Base-by-base conservation (phyloP, 2,888 invertebrate genomes). In the Sthenelais limicola region DNA sequence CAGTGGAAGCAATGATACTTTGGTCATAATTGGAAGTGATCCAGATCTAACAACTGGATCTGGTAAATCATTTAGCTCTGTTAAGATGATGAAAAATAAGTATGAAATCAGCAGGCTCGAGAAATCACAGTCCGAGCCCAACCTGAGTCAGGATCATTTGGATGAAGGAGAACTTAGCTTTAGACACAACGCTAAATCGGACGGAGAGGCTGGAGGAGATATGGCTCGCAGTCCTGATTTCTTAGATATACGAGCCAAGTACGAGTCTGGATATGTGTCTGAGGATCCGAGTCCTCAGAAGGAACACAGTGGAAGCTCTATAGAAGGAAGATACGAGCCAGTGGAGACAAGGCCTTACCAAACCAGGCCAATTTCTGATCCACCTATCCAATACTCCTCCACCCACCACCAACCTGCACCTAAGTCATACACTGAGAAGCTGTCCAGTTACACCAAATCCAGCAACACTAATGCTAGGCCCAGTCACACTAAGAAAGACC, bases 1-100 rank as follows among this genome's bases (percentile, higher is more conserved):
- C 5, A 68, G n/a, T 9, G 47, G 75, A 4, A 75, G 75, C 35
- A 54, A 48, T 32, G 75, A 75, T 18, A 75, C 75, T 3, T 28
- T 75, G 21, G 71, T 75, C 35, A 75, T 75, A 35, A 67, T 58
- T 28, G 67, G 52, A 30, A 71, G 73, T 66, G 71, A 73, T 33
- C 30, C 71, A 24, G 71, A 71, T n/a, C 12, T 33, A 3, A n/a
- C 66, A 15, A 18, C 18, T 9, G 48, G 49, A 30, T 15, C 48
- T 3, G 28, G 5, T 30, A 9, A 28, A 3, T 18, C 43, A 3
- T 68, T 21, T 32, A 28, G 32, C n/a, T 68, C 68, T 9, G 68
- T 48, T 5, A 68, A 33, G n/a, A 28, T 48, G 12, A 68, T 68
- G 68, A 68, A 68, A 28, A 15, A 9, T 68, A 7, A 28, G 18